A percentile compares a stretch with the other conserved stretches of the same genome.
Conservation (phyloP, 2,113 vertebrate genomes). For the Shinisaurus crocodilurus region DNA sequence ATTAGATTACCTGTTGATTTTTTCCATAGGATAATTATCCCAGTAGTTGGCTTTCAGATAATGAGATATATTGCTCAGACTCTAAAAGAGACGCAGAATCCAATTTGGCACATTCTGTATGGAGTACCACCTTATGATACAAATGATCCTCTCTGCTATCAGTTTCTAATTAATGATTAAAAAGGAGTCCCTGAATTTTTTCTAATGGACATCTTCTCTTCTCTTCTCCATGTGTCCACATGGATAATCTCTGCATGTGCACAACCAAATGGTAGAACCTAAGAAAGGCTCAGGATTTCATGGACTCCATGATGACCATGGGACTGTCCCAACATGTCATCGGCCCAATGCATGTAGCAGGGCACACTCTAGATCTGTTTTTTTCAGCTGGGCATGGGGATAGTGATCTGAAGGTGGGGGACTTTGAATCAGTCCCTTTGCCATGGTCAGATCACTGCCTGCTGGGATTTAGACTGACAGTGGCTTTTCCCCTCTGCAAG, state of each 20-base stretch:
- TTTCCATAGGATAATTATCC: background rate
- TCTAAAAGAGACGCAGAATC: background rate
- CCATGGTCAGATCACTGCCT: no score
- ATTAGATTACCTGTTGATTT: background rate
- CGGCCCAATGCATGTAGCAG: no score
- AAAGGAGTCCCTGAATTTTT: background rate
- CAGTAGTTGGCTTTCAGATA: background rate
- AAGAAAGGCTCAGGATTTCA: no score
- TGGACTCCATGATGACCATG: no score
- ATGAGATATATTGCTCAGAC: background rate
- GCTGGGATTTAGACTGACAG: no score
- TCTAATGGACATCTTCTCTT: background rate
- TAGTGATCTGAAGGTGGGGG: no score
- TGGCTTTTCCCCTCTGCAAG: no score
- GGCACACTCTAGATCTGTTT: no score
- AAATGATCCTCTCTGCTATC: background rate
- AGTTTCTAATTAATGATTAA: background rate
- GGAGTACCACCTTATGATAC: background rate
- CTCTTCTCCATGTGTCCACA: background rate
- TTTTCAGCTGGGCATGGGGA: no score
- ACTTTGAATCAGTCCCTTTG: no score
- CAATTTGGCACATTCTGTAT: background rate
- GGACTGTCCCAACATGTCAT: no score
- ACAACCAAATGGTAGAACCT: background rate
- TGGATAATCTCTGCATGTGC: background rate